Base-by-base conservation (phyloP, 2,113 vertebrate genomes). In the Ailurus styani region DNA sequence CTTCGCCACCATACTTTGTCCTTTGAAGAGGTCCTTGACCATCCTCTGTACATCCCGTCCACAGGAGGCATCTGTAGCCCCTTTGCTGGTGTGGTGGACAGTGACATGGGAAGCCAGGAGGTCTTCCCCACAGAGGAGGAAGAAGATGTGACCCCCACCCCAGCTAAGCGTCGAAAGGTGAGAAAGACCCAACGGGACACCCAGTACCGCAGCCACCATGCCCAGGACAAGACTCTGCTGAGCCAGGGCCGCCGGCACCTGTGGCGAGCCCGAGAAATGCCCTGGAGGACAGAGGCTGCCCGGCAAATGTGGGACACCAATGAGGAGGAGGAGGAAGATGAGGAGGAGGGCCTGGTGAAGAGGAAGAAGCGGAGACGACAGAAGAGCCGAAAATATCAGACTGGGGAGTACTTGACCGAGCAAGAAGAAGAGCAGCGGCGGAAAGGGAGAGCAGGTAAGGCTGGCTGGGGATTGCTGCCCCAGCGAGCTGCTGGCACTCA, bases 361-460 rank as follows among this genome's bases (percentile, higher is more conserved):
- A 98, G 99, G 90, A 99, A 99, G 99, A 99, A 99, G 91, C 99
- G 99, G 95, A 99, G 99, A 94, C 99, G 99, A 42, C 99, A 99
- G 98, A 99, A 99, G 89, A 99, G 99, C 98, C 99, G 99, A 93
- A 99, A 99, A 96, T 99, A 99, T 96, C 99, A 99, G 98, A 99
- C 99, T 0, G 99, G 99, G 60, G 99, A 99, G 68, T 99, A 99
- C 98, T 97, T 99, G 97, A 99, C 99, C 0, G 99, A 99, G 98
- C 99, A 99, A 79, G 99, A 99, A 93, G 99, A 99, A 87, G 99
- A 99, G 95, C 97, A 99, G 91, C 98, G 98, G 79, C 95, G 98
- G 93, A 99, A 99, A 95, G 96, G 98, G 54, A 99, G 98, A 98
- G 97, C 98, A 97, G 99, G 99, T 99, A 98, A 96, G 98, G 70